Evolutionary conservation across 1,140 invertebrate species (phyloP), one percentile per base, ranked within the genome.

Genomic region (Caenorhabditis briggsae): DNA sequence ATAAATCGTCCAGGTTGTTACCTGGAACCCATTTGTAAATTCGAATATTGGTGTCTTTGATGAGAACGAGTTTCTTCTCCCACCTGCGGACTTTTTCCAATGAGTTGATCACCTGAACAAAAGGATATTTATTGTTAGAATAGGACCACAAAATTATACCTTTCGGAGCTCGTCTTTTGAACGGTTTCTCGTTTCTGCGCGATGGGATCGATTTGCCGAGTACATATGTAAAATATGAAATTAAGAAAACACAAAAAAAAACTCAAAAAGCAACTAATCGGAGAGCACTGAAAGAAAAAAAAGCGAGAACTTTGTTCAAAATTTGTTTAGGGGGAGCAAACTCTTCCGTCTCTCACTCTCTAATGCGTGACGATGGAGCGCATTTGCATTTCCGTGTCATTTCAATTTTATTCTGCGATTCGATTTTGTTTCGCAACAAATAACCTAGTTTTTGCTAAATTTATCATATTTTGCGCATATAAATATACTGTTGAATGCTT

Each of bases 21-120:
- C 85, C 85, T 46, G 85, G 85, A 8, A 86, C 85, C 85, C 85
- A 86, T 65, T 86, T 86, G 48, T 86, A 74, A 25, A 86, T 86
- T 16, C 82, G 33, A 55, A 86, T 86, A 14, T 53, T 56, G 55
- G 85, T 86, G 50, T 86, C 85, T 43, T 86, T 86, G 74, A 86
- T 86, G 16, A 86, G 55, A 50, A 86, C 85, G 5, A 86, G 25
- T 78, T 86, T 86, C 78, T 86, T 86, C 41, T 86, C 85, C 85
- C 85, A 86, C 50, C 46, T 82, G 2, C 85, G 43, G 16, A 86
- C 85, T 41, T 82, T 82, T 55, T 86, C 85, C 64, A 86, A 41
- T 9, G 85, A 86, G 56, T 86, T 70, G 56, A 86, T 82, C 18
- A 86, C 70, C 70, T 78, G 20, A 78, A 78, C 5, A 74, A 33